Conservation (phyloP, 30 jellyfish, hydroid and myxozoan genomes). For the Pelagia noctiluca region DNA sequence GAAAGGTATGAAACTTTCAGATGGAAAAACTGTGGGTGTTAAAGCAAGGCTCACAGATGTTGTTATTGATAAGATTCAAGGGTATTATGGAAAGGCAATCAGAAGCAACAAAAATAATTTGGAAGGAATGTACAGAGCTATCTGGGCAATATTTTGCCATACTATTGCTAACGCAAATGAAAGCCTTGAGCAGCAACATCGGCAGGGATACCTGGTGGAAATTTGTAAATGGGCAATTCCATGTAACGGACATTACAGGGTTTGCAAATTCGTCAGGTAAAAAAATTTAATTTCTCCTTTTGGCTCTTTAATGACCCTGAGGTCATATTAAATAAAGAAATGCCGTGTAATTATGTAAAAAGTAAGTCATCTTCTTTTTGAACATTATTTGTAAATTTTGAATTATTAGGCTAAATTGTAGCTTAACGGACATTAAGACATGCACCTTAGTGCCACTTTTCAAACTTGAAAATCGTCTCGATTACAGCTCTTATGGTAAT, state of each 20-base stretch:
- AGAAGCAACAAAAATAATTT: slow-evolving; percentile 11
- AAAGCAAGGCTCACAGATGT: too few relatives aligned
- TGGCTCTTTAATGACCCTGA: slow-evolving; percentile 1
- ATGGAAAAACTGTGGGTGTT: too few relatives aligned
- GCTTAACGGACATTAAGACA: too few relatives aligned
- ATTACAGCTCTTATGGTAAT: slow-evolving; percentile 4
- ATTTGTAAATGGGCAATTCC: too few relatives aligned
- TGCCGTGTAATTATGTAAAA: not conserved
- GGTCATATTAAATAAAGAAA: not conserved
- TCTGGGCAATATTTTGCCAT: slow-evolving; percentile 26
- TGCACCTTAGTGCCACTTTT: slow-evolving; percentile 6
- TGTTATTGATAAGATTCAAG: slow-evolving; percentile 9
- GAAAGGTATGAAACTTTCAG: too few relatives aligned
- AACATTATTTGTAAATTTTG: not conserved
- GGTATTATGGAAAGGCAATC: slow-evolving; percentile 23
- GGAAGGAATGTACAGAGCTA: slow-evolving; percentile 14
- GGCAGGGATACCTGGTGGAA: too few relatives aligned
- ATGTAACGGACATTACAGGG: slow-evolving; percentile 13
- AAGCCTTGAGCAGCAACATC: slow-evolving; percentile 21
- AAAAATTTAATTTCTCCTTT: not conserved
- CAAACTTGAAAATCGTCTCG: slow-evolving; percentile 1
- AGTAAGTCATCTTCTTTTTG: not conserved
- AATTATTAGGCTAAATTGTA: not conserved
- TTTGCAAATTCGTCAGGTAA: not conserved
- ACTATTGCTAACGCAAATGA: not conserved